Base-by-base conservation (phyloP, 2,113 vertebrate species). In the Lepus americanus region DNA sequence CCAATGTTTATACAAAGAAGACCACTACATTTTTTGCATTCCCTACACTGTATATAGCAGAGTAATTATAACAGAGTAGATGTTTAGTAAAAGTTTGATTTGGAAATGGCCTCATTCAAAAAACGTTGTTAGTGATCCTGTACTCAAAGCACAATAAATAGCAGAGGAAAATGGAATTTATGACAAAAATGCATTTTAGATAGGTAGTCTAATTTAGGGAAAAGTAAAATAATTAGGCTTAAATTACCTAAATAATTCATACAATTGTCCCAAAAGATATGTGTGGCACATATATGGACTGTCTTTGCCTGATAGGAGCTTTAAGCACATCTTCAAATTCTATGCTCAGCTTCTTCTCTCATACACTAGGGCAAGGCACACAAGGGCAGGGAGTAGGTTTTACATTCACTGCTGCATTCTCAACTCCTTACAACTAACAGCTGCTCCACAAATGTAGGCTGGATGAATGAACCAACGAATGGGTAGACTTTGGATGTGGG, bases 161-260 rank as follows among this genome's bases (percentile, higher is more conserved):
- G 76, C 20, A 12, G 5, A 33, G n/a, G 55, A 90, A 92, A 78
- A 69, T 16, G 36, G 44, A 36, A 80, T 55, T 64, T 27, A 86
- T n/a, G 22, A 92, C 86, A 89, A 44, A 4, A 36, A 27, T 17
- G 51, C 1, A 25, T 51, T 73, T 59, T 70, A 53, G n/a, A 70
- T 8, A n/a, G 29, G 33, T 49, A 9, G 36, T 72, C 8, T 67
- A 59, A 51, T 82, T 44, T 36, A 82, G 13, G 22, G n/a, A 17
- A 90, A 93, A 79, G 8, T 90, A 66, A 79, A 89, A 95, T 6
- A 90, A 88, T 33, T 67, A 7, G 23, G 5, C 8, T 86, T 67
- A 69, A 49, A 31, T 53, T 70, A 67, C n/a, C 16, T 55, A 70
- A 84, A 39, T 72, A 63, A 39, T 36, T 31, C 51, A 80, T 10